Conservation (phyloP, 2,888 invertebrate species). For the Pseudococcus jackbeardsleyi region DNA sequence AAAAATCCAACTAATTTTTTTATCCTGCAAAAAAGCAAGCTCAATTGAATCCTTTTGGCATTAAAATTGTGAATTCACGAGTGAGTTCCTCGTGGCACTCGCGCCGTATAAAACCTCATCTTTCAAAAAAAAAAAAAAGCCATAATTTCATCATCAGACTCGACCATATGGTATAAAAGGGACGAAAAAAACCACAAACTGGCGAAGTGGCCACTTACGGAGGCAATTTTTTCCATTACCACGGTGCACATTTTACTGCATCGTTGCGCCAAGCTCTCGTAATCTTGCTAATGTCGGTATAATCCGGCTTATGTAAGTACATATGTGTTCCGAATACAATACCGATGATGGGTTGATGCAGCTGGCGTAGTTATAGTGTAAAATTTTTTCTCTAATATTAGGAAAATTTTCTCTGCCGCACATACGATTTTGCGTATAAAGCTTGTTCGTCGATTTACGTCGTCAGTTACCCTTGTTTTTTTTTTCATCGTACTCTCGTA, state of each 20-base stretch:
- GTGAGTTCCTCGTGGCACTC: too few relatives aligned
- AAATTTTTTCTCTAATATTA: slow-evolving; percentile 8
- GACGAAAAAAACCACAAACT: not conserved
- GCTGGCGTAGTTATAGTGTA: slow-evolving; percentile 16
- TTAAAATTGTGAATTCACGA: too few relatives aligned
- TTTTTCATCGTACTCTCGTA: not conserved
- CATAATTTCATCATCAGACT: not conserved
- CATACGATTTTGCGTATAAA: slow-evolving; percentile 4
- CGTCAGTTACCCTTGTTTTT: not conserved
- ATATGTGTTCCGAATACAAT: not conserved
- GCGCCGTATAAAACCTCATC: not conserved
- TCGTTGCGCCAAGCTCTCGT: slow-evolving; percentile 20
- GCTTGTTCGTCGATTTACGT: not conserved
- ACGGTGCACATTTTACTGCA: not conserved
- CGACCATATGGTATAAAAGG: not conserved
- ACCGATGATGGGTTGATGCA: not conserved
- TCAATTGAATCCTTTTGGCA: too few relatives aligned
- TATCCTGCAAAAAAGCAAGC: too few relatives aligned
- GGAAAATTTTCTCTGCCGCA: not conserved
- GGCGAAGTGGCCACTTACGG: not conserved
- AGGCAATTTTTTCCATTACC: slow-evolving; percentile 22
- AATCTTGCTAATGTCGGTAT: not conserved
- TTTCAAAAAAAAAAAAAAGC: not conserved
- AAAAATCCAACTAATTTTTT: too few relatives aligned
- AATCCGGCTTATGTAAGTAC: not conserved